Evolutionary conservation across 2,888 invertebrate species (phyloP).

Genomic region (Andrena hattorfiana): DNA sequence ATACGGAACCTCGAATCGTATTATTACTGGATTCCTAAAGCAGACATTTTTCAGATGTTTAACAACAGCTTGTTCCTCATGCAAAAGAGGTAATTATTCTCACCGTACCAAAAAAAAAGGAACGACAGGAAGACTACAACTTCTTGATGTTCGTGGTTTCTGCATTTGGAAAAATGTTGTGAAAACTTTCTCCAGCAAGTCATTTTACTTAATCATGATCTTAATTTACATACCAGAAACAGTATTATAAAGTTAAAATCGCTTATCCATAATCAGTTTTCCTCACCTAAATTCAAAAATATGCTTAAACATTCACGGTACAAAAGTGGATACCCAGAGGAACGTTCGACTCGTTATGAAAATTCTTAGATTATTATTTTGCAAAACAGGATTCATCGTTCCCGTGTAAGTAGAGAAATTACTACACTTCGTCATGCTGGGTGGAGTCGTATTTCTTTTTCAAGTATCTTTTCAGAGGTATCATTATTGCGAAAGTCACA

Average conservation of each 20-base stretch:
- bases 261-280: too few species aligned
- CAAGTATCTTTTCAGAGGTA: neutral
- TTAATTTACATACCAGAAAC: too few species aligned
- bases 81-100: conserved; percentile 1
- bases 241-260: too few species aligned
- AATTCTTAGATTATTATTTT: conserved; percentile 85
- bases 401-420: neutral
- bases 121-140: neutral
- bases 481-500: neutral
- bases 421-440: neutral
- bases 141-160: neutral
- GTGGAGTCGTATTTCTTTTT: neutral
- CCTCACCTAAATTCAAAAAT: neutral
- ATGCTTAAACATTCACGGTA: conserved; percentile 10
- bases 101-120: neutral
- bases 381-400: neutral
- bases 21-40: neutral
- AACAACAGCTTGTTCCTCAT: neutral
- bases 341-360: conserved; percentile 87
- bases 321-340: neutral
- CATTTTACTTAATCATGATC: neutral
- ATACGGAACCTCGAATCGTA: neutral
- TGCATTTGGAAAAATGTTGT: too few species aligned
- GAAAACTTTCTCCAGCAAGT: neutral
- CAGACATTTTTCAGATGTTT: neutral